Evolutionary conservation across 2,797 vertebrate genomes (phyloP), one percentile per base, ranked within the genome.

Genomic region (Thamnophis elegans): DNA sequence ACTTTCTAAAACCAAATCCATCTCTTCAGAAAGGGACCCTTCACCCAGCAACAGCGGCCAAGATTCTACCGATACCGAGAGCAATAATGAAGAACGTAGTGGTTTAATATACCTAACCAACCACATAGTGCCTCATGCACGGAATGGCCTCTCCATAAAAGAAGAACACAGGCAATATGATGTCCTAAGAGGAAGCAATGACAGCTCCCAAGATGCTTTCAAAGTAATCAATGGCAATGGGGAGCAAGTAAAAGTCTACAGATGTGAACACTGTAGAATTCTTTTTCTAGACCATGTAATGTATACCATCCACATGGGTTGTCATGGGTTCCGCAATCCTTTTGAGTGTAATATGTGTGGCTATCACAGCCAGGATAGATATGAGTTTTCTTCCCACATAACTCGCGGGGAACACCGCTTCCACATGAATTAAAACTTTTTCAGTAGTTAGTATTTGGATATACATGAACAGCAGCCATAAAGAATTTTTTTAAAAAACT

Each of bases 241-340:
- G 20, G 99, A 99, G 92, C 98, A 98, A 96, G 97, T 99, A 95
- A 98, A 98, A 96, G 98, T 98, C 54, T 99, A 99, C 97, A 97
- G 98, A 93, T 99, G 99, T 1, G 98, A 99, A 98, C 99, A 99
- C 97, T 99, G 99, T 97, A 97, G 99, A 90, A 97, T 99, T 91
- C 98, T 99, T 94, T 99, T 99, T 98, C 98, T 99, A 96, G 99
- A 99, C 97, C 99, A 99, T 7, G 99, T 99, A 96, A 99, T 99
- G 99, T 99, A 99, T 94, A 99, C 99, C 87, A 99, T 99, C 95
- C 99, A 99, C 96, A 99, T 99, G 99, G 99, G 99, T 95, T 99
- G 99, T 96, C 99, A 99, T 2, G 99, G 99, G 94, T 99, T 99
- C 97, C 98, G 99, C 3, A 98, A 99, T 95, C 99, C 99, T 93